A percentile compares a stretch with the other conserved stretches of the same genome.
Evolutionary conservation across 2,888 invertebrate species (phyloP).

Genomic region (Dynastes tityus): DNA sequence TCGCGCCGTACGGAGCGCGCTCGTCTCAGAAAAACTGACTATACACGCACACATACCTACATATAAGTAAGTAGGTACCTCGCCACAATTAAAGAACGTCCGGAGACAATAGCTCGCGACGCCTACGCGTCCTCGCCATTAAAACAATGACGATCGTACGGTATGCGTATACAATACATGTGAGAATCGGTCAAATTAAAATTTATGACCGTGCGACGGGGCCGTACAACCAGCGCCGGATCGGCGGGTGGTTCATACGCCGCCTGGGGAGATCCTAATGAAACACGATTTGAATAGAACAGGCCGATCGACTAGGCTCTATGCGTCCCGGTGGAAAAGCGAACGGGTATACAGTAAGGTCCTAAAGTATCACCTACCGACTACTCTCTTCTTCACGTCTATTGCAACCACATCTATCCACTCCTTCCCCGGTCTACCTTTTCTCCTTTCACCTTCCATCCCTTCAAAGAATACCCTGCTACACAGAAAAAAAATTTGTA

Average conservation of each 20-base stretch:
- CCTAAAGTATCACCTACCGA: not conserved
- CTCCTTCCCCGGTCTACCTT: too few relatives aligned
- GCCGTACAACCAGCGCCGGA: slow-evolving; percentile 58
- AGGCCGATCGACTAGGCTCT: slow-evolving; percentile 35
- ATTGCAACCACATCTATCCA: not conserved
- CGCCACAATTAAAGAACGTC: slow-evolving; percentile 63
- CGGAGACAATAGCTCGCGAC: slow-evolving; percentile 59
- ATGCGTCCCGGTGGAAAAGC: slow-evolving; percentile 14
- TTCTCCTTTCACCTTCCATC: not conserved
- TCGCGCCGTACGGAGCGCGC: slow-evolving; percentile 51
- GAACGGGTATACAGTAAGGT: slow-evolving; percentile 23
- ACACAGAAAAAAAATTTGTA: too few relatives aligned
- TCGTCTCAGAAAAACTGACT: slow-evolving; percentile 61
- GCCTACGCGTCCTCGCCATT: slow-evolving; percentile 57
- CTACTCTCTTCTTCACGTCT: not conserved
- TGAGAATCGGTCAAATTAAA: slow-evolving; percentile 62
- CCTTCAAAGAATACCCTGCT: too few relatives aligned
- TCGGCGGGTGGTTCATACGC: slow-evolving; percentile 58
- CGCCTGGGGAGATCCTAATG: slow-evolving; percentile 57
- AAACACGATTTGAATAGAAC: slow-evolving; percentile 58
- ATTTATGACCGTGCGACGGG: slow-evolving; percentile 62
- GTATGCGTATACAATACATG: slow-evolving; percentile 42
- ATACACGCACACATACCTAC: slow-evolving; percentile 37
- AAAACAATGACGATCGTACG: slow-evolving; percentile 57
- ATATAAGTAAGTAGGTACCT: slow-evolving; percentile 60